Evolutionary conservation across 2,888 invertebrate genomes (phyloP), one percentile per base, ranked within the genome.

Genomic region (Drosophila mercatorum): DNA sequence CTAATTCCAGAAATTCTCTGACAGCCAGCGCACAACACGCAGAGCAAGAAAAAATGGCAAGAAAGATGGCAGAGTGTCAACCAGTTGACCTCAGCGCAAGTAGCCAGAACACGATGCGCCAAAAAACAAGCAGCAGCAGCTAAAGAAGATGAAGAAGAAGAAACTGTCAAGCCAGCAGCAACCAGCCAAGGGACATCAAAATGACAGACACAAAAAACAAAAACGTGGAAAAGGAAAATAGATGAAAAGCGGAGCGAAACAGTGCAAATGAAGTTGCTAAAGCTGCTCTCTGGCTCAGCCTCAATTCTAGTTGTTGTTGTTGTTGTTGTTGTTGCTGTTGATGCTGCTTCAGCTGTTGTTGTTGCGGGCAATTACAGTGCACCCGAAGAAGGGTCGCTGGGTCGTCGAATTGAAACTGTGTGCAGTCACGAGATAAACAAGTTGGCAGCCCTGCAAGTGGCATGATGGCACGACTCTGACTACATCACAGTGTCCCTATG

Each of bases 361-460:
- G 64, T 65, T 76, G 74, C 41, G 53, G 71, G 59, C 75, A 81
- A 81, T 78, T 75, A 72, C 76, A 76, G 75, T 68, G 82, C 74
- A 59, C 55, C 71, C 59, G 40, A 53, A 51, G 46, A 26, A 71
- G 80, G 79, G 68, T 76, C 82, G 80, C 72, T 58, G 84, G 68
- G 71, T 87, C 68, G 69, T 87, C 68, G 72, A 80, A 72, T 80
- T 76, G 80, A 65, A 80, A 80, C 61, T 68, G 68, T 68, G 80
- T 85, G 86, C 87, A 81, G 83, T 83, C 71, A 79, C 73, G 80
- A 80, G 84, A 80, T 87, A 89, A 89, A 83, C 84, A 87, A 85
- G 89, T 81, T 89, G 87, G 75, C 87, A 83, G 75, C 70, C 43
- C 81, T 89, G 87, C 80, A 72, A 81, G 69, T 86, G 84, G 83